Evolutionary conservation across 2,797 vertebrate species (phyloP), one percentile per base, ranked within the genome.

Genomic region (Tamandua tetradactyla): DNA sequence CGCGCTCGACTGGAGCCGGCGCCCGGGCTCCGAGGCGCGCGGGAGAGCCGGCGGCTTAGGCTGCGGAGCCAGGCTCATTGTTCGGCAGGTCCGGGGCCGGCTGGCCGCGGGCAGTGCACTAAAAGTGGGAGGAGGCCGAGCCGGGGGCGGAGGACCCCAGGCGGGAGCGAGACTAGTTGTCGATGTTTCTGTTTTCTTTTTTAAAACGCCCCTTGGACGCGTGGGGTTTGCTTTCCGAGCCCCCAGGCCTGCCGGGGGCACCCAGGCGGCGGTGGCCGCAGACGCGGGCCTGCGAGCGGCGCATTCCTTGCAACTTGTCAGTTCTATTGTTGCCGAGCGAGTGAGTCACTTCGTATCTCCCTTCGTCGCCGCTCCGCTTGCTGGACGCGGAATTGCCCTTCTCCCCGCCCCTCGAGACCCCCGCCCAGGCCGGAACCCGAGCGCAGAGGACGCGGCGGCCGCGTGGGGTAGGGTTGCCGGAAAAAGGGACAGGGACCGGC

Each of bases 311-410:
- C 96, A 97, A 98, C 96, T 97, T 94, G 97, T 78, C 98, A 85
- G 97, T 91, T 95, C 98, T 92, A 98, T 98, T 98, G 98, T 98
- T 98, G 98, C 94, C 62, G 94, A 91, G 96, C 68, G 94, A 55
- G 98, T 89, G 98, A 97, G 96, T 97, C 98, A 93, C 97, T 97
- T 95, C 80, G 87, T 96, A 86, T 92, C 96, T 59, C 83, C 89
- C 37, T 78, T 74, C 55, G 79, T 87, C 90, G 20, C 89, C 93
- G 75, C 94, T 94, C 96, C 59, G 95, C 96, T 96, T 18, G 30
- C 94, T n/a, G 92, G 92, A 92, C 8, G 87, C 95, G 37, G 76
- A 0, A 7, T 55, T 42, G 66, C 66, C 64, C 40, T 20, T 8
- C 88, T 80, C 69, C 68, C 71, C 37, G n/a, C 47, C 78, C 74